Conservation (phyloP, 2,113 vertebrate species). For the Bubalus kerabau region DNA sequence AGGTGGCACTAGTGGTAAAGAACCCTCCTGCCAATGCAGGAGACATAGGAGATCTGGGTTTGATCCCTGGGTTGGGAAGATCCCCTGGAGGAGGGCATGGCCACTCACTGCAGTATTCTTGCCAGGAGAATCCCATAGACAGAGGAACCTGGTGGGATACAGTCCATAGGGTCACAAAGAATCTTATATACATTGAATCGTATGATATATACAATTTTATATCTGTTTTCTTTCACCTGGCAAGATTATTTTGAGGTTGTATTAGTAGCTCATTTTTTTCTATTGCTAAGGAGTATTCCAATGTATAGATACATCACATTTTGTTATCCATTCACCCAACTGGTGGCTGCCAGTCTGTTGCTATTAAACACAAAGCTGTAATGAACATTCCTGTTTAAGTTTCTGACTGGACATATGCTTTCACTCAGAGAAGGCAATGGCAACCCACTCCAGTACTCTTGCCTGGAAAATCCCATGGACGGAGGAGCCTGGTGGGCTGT, state of each 20-base stretch:
- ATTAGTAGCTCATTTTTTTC: neutral
- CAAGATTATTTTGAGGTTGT: neutral
- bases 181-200: neutral
- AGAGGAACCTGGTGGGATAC: neutral
- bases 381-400: neutral
- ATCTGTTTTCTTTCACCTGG: neutral
- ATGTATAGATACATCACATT: no score
- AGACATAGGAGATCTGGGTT: neutral
- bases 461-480: no score
- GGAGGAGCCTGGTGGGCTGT: no score
- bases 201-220: no score
- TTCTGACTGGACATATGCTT: neutral
- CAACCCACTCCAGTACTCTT: no score
- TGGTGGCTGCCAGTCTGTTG: neutral
- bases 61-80: neutral
- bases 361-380: neutral
- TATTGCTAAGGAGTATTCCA: neutral
- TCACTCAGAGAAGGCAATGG: fast-evolving
- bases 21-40: neutral
- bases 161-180: neutral
- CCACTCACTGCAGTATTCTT: neutral
- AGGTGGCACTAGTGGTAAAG: neutral
- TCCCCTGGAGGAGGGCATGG: neutral
- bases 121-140: neutral
- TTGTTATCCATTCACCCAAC: neutral